Evolutionary conservation across 1,140 invertebrate genomes (phyloP), one percentile per base, ranked within the genome.

Genomic region (Bacillus rossius): DNA sequence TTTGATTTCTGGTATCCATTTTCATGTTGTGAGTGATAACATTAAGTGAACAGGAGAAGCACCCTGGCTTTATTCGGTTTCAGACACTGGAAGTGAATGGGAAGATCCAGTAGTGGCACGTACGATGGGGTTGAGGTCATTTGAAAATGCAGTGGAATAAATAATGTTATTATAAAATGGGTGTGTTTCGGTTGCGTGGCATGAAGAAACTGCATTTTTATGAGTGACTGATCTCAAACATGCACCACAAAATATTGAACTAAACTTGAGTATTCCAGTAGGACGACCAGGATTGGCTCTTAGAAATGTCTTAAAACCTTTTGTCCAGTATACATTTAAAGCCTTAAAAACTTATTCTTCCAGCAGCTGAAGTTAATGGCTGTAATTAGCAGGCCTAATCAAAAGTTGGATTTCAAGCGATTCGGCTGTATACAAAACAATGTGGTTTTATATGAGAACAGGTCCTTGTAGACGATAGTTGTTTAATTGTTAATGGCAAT

Each of bases 321-420:
- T 19, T 41, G 3, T 16, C n/a, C 52, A 22, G 38, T 42, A 55
- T 3, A 38, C 29, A 22, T 55, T 55, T 25, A 55, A 40, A 10
- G 52, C 1, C 23, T 55, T 55, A 25, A 55, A 41, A 19, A 43
- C 41, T 19, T 19, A 10, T 14, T 40, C 43, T 1, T 8, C 17
- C 5, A 43, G 25, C 22, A 5, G 17, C 26, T 37, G 20, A 55
- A 8, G n/a, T 37, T 55, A 17, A 42, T 55, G 52, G n/a, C 37
- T 55, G 34, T 40, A 43, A 55, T 42, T 37, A 41, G 37, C 8
- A 20, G 22, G 4, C n/a, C 41, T 22, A 5, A 37, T 41, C 25
- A 54, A 20, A 37, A 55, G 19, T 19, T 55, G 52, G 14, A 55
- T 55, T 17, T 16, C 52, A 5, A 55, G 2, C 8, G 19, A 16